These are phyloP conservation scores for Schizopygopsis malacanthus DNA, from an alignment of 2,797 vertebrate genomes.

Conservation along the genomic window DNA sequence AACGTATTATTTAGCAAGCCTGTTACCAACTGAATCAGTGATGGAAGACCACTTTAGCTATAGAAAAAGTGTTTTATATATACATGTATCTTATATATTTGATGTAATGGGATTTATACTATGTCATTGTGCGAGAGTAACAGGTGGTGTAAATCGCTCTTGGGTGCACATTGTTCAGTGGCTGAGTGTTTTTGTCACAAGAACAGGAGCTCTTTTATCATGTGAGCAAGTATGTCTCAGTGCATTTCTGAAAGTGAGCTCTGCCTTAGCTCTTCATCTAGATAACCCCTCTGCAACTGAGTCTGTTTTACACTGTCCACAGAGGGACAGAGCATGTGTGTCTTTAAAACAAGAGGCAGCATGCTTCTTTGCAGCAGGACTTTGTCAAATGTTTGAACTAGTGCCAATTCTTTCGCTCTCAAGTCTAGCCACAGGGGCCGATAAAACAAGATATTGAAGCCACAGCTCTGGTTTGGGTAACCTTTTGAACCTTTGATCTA, in stretches of 20 bases:
- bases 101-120: not conserved
- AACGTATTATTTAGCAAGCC: not conserved
- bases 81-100: not conserved
- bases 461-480: not conserved
- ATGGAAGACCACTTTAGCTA: not conserved
- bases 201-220: not conserved
- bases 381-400: conserved; percentile 51
- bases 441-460: conserved; percentile 38
- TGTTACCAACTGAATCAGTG: not conserved
- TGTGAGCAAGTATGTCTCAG: not conserved
- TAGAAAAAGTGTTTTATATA: not conserved
- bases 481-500: conserved; percentile 28
- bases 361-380: conserved; percentile 33
- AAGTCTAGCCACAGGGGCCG: not conserved
- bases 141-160: not conserved
- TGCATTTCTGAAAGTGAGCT: not conserved
- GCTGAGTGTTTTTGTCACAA: not conserved
- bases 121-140: not conserved
- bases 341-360: conserved; percentile 24
- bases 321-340: not conserved
- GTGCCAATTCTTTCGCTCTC: not conserved
- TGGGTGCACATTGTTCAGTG: not conserved
- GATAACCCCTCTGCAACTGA: conserved; percentile 3
- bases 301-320: not conserved
- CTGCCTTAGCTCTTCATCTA: not conserved